phyloP scores from a whole-genome alignment of 2,113 vertebrate genomes.

The Cephalopholis sonnerati region DNA sequence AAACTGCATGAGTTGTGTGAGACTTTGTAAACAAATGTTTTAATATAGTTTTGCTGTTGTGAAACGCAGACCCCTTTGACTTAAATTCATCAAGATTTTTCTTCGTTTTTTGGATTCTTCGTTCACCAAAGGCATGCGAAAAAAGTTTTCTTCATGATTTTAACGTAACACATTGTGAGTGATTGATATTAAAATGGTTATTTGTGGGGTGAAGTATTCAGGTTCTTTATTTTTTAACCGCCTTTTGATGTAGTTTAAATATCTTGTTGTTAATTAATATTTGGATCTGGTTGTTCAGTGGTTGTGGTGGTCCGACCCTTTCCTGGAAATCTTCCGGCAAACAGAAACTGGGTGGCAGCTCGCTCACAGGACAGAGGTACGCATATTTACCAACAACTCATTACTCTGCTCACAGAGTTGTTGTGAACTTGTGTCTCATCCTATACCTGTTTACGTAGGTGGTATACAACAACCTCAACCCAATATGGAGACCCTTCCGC shows the following conservation, averaged over 20 bases:
- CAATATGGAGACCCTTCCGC: constrained; percentile 93
- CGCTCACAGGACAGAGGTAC: constrained; percentile 96
- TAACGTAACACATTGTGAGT: too few species aligned
- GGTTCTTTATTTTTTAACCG: neutral
- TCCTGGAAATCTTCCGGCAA: constrained; percentile 94
- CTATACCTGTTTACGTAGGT: constrained; percentile 80
- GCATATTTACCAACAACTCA: neutral
- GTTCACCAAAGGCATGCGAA: too few species aligned
- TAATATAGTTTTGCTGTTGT: too few species aligned
- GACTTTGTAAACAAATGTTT: too few species aligned
- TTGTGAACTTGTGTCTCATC: neutral
- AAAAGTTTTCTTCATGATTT: too few species aligned
- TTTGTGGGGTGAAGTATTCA: too few species aligned
- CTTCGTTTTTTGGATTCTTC: too few species aligned
- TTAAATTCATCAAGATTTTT: too few species aligned
- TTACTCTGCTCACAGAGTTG: too few species aligned
- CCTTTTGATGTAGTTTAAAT: neutral
- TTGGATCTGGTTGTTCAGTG: constrained; percentile 81
- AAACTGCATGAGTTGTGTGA: too few species aligned
- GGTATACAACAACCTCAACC: constrained; percentile 94
- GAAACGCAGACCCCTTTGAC: too few species aligned
- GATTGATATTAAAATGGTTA: too few species aligned
- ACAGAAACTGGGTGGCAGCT: constrained; percentile 93
- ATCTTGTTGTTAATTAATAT: neutral
- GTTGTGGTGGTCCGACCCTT: constrained; percentile 97